phyloP scores from a whole-genome alignment of 2,888 invertebrate genomes.

The Agrotis puta region DNA sequence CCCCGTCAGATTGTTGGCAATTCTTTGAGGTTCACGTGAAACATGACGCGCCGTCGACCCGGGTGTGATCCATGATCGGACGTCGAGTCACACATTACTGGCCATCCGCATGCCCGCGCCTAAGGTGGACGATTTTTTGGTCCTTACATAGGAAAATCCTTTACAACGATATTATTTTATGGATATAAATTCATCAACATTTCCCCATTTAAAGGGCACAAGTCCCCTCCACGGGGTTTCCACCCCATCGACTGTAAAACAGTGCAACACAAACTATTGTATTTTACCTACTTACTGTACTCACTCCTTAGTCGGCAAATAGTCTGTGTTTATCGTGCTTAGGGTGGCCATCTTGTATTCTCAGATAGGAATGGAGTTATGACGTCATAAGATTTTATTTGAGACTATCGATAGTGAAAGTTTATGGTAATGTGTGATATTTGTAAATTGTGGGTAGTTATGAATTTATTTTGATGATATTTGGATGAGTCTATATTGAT shows the following conservation, averaged over 20 bases:
- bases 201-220: background rate
- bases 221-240: constrained; percentile 19
- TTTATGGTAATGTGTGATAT: constrained; percentile 47
- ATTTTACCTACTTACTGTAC: constrained; percentile 68
- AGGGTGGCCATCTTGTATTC: constrained; percentile 62
- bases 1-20: too few species aligned
- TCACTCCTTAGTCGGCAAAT: constrained; percentile 69
- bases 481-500: constrained; percentile 6
- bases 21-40: too few species aligned
- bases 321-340: constrained; percentile 71
- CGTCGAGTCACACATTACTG: too few species aligned
- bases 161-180: too few species aligned
- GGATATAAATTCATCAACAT: background rate
- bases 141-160: too few species aligned
- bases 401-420: constrained; percentile 40
- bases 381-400: constrained; percentile 60
- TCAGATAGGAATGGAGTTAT: constrained; percentile 37
- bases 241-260: constrained; percentile 52
- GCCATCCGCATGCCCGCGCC: too few species aligned
- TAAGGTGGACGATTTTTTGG: too few species aligned
- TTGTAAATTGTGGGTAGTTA: constrained; percentile 27
- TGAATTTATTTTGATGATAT: constrained; percentile 20
- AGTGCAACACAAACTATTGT: constrained; percentile 66
- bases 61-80: too few species aligned
- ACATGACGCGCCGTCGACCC: too few species aligned